Evolutionary conservation across 1,140 invertebrate species (phyloP).

Genomic region (Delia radicum): DNA sequence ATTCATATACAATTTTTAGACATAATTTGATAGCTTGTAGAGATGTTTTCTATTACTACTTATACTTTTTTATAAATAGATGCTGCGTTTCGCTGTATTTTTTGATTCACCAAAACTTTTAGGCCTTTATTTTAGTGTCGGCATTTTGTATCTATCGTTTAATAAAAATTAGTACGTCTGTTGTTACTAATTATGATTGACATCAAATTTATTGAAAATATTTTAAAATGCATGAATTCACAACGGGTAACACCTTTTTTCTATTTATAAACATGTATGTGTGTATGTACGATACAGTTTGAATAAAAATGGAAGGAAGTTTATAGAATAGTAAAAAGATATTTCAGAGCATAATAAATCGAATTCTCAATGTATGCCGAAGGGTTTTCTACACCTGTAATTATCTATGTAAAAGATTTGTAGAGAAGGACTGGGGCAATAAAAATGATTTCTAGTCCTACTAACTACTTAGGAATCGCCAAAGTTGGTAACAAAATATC

Average conservation of each 20-base stretch:
- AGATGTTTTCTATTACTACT: not conserved
- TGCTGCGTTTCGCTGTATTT: not conserved
- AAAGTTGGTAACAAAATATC: no score
- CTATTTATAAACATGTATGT: not conserved
- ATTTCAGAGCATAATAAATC: no score
- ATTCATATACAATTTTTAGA: no score
- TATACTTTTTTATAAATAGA: not conserved
- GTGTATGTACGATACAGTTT: not conserved
- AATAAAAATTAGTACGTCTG: conserved; percentile 30
- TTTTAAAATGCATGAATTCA: conserved; percentile 7
- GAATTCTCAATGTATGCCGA: no score
- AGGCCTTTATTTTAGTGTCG: conserved; percentile 22
- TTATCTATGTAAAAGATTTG: no score
- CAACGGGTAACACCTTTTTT: not conserved
- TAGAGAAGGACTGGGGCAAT: no score
- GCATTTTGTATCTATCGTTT: conserved; percentile 11
- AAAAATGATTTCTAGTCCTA: no score
- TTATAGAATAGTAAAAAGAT: no score
- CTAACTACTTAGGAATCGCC: no score
- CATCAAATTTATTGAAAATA: conserved; percentile 55
- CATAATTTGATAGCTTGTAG: not conserved
- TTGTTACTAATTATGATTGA: conserved; percentile 57
- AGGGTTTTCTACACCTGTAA: no score
- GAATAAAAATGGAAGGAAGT: no score
- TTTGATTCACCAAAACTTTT: not conserved